A percentile compares a stretch with the other conserved stretches of the same genome.
phyloP scores from a whole-genome alignment of 2,888 invertebrate species.

The Gerosis bhagava region DNA sequence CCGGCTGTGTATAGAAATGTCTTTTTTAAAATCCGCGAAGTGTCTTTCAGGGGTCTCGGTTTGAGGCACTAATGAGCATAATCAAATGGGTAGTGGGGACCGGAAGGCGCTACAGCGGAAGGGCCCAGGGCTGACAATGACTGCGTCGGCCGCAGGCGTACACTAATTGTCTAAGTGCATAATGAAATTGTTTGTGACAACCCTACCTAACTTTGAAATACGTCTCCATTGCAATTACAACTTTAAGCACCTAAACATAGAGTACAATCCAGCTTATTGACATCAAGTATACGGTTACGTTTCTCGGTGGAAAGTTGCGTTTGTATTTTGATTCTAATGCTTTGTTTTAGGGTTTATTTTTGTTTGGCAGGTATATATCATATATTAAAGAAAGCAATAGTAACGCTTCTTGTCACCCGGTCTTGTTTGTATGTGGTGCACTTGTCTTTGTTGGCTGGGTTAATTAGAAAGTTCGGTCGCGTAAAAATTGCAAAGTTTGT shows the following conservation, averaged over 20 bases:
- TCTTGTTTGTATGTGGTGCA: conserved; percentile 54
- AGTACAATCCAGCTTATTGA: conserved; percentile 42
- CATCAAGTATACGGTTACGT: conserved; percentile 18
- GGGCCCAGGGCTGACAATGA: conserved; percentile 59
- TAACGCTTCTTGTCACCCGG: conserved; percentile 57
- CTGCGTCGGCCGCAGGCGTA: conserved; percentile 57
- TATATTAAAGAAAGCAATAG: conserved; percentile 47
- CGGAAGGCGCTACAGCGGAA: conserved; percentile 60
- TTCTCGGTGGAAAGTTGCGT: conserved; percentile 8
- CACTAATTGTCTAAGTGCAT: conserved; percentile 80
- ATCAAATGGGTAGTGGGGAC: conserved; percentile 45
- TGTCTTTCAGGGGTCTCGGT: conserved; percentile 25
- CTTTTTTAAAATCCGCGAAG: conserved; percentile 24
- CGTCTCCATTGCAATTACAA: conserved; percentile 32
- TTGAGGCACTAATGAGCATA: conserved; percentile 44
- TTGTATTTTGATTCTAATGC: conserved; percentile 30
- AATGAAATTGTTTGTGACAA: conserved; percentile 74
- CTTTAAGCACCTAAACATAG: conserved; percentile 34
- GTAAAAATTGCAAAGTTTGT: conserved; percentile 44
- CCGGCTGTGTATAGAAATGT: conserved; percentile 21
- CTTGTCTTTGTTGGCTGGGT: conserved; percentile 55
- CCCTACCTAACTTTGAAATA: conserved; percentile 52
- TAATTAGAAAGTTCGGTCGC: conserved; percentile 66
- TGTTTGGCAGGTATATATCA: conserved; percentile 25
- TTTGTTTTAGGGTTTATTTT: conserved; percentile 37